Conservation (phyloP, 2,888 invertebrate genomes). For the Erannis defoliaria region DNA sequence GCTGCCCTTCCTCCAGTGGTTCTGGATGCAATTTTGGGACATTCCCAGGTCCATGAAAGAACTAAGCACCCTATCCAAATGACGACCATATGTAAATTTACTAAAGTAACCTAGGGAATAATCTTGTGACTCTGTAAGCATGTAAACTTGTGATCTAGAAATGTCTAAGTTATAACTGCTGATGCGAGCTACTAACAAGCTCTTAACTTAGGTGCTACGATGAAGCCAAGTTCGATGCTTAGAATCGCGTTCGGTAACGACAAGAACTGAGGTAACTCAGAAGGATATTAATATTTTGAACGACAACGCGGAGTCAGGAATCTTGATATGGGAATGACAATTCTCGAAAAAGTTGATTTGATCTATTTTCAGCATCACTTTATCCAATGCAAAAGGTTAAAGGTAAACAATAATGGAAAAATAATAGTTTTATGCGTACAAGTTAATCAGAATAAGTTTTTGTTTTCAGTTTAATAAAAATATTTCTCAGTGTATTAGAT, state of each 20-base stretch:
- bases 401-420: not conserved
- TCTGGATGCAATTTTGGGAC: no score
- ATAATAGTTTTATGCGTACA: no score
- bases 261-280: constrained; percentile 2
- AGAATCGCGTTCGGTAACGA: not conserved
- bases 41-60: not conserved
- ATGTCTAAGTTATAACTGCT: constrained; percentile 48
- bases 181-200: constrained; percentile 55
- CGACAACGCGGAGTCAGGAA: not conserved
- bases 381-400: constrained; percentile 1
- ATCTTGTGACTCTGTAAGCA: not conserved
- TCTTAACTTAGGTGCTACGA: constrained; percentile 46
- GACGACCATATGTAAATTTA: not conserved
- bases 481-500: not conserved
- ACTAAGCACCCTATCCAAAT: not conserved
- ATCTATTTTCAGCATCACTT: constrained; percentile 1
- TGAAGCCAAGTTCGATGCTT: constrained; percentile 21
- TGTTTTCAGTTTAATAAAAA: not conserved
- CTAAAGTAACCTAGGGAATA: not conserved
- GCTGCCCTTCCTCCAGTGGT: no score
- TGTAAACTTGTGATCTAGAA: constrained; percentile 12
- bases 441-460: not conserved
- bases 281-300: constrained; percentile 19
- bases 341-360: not conserved
- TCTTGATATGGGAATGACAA: constrained; percentile 10